Percentiles rank a stretch among this genome's conserved stretches.
Conservation (phyloP, 2,888 invertebrate genomes). For the Rhamnusium bicolor region DNA sequence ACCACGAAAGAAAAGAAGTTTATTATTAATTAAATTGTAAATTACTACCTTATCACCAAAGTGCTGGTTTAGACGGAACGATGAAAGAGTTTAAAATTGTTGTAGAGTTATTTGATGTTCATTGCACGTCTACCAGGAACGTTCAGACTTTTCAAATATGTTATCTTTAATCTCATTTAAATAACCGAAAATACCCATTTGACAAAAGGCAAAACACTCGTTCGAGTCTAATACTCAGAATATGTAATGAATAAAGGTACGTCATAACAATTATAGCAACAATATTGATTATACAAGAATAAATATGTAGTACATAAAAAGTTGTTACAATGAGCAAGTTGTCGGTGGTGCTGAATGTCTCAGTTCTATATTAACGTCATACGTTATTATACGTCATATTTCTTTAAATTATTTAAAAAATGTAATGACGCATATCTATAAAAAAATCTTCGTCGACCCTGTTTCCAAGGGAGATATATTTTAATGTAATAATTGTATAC, state of each 20-base stretch:
- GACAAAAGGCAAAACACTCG: conserved; percentile 6
- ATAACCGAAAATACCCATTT: conserved; percentile 19
- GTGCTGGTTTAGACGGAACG: neutral
- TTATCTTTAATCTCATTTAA: conserved; percentile 29
- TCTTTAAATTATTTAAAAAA: too few species aligned
- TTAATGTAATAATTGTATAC: too few species aligned
- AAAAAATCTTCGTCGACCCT: too few species aligned
- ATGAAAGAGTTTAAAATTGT: neutral
- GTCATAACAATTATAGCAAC: conserved; percentile 18
- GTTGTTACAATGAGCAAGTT: neutral
- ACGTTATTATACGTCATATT: too few species aligned
- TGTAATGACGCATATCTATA: too few species aligned
- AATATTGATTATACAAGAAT: conserved; percentile 3
- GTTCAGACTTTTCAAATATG: conserved; percentile 17
- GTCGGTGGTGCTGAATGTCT: neutral
- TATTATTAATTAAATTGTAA: conserved; percentile 17
- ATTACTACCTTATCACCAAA: neutral
- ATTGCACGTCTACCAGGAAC: conserved; percentile 9
- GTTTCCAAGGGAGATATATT: too few species aligned
- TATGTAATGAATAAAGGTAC: conserved; percentile 12
- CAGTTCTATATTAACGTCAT: neutral
- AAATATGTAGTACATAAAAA: neutral
- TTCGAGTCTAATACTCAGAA: conserved; percentile 6
- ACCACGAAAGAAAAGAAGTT: neutral
- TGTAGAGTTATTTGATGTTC: conserved; percentile 1